A percentile compares a stretch with the other conserved stretches of the same genome.
These are phyloP conservation scores for Rhopalosiphum padi DNA, from an alignment of 1,140 invertebrate genomes.

Conservation along the genomic window DNA sequence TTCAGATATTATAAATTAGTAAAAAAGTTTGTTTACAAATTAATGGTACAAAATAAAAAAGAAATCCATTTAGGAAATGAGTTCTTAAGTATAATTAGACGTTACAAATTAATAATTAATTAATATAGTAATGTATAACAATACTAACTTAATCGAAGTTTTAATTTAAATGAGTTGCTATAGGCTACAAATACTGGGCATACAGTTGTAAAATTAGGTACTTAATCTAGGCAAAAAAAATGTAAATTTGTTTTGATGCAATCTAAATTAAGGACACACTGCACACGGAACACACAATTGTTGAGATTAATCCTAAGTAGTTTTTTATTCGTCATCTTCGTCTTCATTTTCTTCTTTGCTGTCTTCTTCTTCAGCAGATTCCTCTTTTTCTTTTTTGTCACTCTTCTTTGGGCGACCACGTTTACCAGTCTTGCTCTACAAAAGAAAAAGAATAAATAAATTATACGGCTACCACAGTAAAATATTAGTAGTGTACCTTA, in stretches of 20 bases:
- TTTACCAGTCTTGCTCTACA: constrained; percentile 52
- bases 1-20: constrained; percentile 48
- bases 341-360: constrained; percentile 55
- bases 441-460: background rate
- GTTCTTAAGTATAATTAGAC: constrained; percentile 43
- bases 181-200: constrained; percentile 53
- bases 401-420: constrained; percentile 52
- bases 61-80: constrained; percentile 12
- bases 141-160: constrained; percentile 34
- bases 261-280: constrained; percentile 47
- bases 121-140: constrained; percentile 41
- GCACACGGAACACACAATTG: constrained; percentile 53
- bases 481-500: background rate
- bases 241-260: constrained; percentile 48
- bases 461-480: background rate
- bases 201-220: constrained; percentile 47
- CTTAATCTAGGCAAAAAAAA: constrained; percentile 52
- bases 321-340: constrained; percentile 39
- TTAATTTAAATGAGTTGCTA: constrained; percentile 51
- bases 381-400: constrained; percentile 55
- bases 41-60: constrained; percentile 57
- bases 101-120: constrained; percentile 37
- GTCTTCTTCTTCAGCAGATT: constrained; percentile 51
- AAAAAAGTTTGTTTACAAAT: constrained; percentile 56
- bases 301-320: constrained; percentile 51